Evolutionary conservation across 2,888 invertebrate species (phyloP), one percentile per base, ranked within the genome.

Genomic region (Drosophila paucipuncta): DNA sequence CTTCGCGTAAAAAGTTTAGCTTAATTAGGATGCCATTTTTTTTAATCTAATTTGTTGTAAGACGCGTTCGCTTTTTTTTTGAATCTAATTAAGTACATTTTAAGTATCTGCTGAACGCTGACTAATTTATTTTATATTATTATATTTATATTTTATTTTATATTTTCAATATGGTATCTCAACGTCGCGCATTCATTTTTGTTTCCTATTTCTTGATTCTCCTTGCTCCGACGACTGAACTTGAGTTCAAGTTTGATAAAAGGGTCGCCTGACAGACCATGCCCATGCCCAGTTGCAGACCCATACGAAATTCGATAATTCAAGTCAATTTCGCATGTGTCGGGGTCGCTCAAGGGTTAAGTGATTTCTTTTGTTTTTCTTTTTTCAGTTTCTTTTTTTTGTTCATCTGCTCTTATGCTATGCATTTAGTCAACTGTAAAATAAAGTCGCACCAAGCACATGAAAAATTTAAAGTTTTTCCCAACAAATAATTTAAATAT

Each of bases 311-410:
- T 85, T 87, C 85, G 85, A 85, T 82, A 85, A 85, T 85, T 85
- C 86, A 88, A 85, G 88, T 85, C 85, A 80, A 85, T 85, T 87
- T 82, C 81, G 83, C 78, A 86, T 85, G 85, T 87, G 82, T 87
- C 82, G 87, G 76, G 87, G 79, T 87, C 73, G 87, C 76, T 78
- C 89, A 86, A 86, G 84, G 89, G 85, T 86, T 86, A 86, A 89
- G 85, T 80, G 85, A 89, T 86, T 89, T 86, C 84, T 83, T 80
- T 85, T 73, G 73, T 83, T 83, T 85, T 70, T 57, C 33, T 58
- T 69, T 67, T 61, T 59, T 35, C 50, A 22, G 22, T 5, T 1
- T 57, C 31, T 33, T 53, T 43, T 49, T 47, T 47, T 69, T 69
- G 73, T 59, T 49, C 35, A 28, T 63, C 39, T 61, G n/a, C 43